A percentile compares a stretch with the other conserved stretches of the same genome.
Evolutionary conservation across 1,140 invertebrate genomes (phyloP).

Genomic region (Leptinotarsa lineolata): DNA sequence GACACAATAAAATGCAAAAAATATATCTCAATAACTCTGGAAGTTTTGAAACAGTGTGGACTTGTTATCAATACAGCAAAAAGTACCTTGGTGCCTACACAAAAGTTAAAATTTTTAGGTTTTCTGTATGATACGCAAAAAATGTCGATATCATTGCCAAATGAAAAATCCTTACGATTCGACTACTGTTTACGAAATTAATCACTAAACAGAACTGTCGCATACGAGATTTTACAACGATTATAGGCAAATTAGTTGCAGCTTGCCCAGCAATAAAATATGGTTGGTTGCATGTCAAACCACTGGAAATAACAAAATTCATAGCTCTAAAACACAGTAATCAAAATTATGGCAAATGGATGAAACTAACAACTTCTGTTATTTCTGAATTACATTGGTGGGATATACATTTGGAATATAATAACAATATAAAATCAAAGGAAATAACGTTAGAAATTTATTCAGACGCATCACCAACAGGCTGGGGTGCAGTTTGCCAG

Average conservation of each 20-base stretch:
- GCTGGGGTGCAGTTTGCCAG: conserved; percentile 1
- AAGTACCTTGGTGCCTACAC: conserved; percentile 13
- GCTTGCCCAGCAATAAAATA: conserved; percentile 18
- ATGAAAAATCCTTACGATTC: not conserved
- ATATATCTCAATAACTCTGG: not conserved
- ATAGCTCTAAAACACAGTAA: not conserved
- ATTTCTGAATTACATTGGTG: conserved; percentile 21
- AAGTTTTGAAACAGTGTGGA: conserved; percentile 11
- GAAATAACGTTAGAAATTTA: conserved; percentile 22
- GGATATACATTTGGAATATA: conserved; percentile 14
- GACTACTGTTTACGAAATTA: not conserved
- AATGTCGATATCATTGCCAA: conserved; percentile 13
- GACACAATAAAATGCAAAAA: not conserved
- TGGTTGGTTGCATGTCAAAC: conserved; percentile 22
- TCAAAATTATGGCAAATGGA: not conserved
- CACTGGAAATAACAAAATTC: conserved; percentile 20
- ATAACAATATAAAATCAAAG: conserved; percentile 2
- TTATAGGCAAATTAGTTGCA: conserved; percentile 11
- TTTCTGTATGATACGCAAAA: conserved; percentile 17
- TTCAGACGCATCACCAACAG: conserved; percentile 23
- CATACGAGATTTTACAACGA: conserved; percentile 5
- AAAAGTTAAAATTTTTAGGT: not conserved
- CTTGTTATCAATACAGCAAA: conserved; percentile 29
- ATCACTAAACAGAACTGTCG: conserved; percentile 10
- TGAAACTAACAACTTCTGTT: conserved; percentile 11